phyloP scores from a whole-genome alignment of 2,888 invertebrate genomes.

The Prosopocoilus inquinatus region DNA sequence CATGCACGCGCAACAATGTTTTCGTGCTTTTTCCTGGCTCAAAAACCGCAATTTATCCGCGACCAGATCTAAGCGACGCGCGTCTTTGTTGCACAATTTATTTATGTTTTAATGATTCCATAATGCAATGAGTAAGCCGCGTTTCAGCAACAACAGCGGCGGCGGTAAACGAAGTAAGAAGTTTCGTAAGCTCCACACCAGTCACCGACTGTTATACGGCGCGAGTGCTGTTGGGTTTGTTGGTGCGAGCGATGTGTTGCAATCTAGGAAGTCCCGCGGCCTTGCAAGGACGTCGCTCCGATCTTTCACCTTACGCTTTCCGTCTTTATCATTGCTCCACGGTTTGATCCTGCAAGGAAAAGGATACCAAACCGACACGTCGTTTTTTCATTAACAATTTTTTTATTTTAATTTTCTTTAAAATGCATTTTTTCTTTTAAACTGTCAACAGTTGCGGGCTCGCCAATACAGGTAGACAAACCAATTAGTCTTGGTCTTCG shows the following conservation, averaged over 20 bases:
- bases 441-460: too few species aligned
- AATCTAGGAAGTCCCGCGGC: constrained; percentile 48
- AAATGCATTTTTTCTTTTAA: too few species aligned
- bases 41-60: neutral
- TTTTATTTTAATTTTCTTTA: too few species aligned
- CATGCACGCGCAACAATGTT: too few species aligned
- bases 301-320: constrained; percentile 39
- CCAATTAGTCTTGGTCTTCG: too few species aligned
- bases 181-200: constrained; percentile 12
- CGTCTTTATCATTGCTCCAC: constrained; percentile 4
- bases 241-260: constrained; percentile 35
- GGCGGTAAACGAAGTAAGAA: constrained; percentile 1
- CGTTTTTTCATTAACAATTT: too few species aligned
- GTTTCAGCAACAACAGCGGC: constrained; percentile 9
- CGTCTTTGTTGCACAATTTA: constrained; percentile 8
- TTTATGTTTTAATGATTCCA: constrained; percentile 8
- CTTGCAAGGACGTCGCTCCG: constrained; percentile 46
- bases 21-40: neutral
- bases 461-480: too few species aligned
- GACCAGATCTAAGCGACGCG: constrained; percentile 1
- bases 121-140: constrained; percentile 5
- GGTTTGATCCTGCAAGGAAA: neutral
- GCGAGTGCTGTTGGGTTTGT: constrained; percentile 5
- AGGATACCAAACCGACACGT: too few species aligned
- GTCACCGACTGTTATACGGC: constrained; percentile 10